Base-by-base conservation (phyloP, 2,113 vertebrate species). In the Dicentrarchus labrax region DNA sequence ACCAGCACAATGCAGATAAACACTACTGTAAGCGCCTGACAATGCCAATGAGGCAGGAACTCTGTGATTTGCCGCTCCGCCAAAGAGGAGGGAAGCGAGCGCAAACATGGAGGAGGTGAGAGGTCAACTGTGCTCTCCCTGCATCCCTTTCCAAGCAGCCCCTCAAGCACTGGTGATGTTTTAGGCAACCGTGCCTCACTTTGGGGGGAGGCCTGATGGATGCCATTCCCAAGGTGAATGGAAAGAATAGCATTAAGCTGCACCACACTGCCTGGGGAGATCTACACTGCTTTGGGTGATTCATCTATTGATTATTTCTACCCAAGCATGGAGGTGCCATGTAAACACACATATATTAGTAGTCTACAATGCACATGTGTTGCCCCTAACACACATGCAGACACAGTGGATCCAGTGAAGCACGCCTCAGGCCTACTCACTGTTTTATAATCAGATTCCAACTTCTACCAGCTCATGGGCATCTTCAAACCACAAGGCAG, bases 301-400 rank as follows among this genome's bases (percentile, higher is more conserved):
- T 94, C 93, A 93, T 88, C 84, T 92, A 94, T 94, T 83, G 93
- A 93, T 93, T 92, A 86, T 92, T 92, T 91, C 85, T 87, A 79
- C 53, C 89, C 86, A 68, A 85, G 93, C 89, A 81, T 85, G 68
- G 87, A 88, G 85, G 89, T 87, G 89, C 84, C 92, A 91, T 93
- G 92, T 93, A 93, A 91, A 91, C 92, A 94, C 93, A 94, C 92
- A 92, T 91, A 91, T 91, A 92, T 94, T 93, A 94, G 89, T 10
- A 24, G 72, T 70, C 80, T 80, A 62, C 88, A 50, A 80, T 68
- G 72, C 78, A 85, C 90, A 87, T 86, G 85, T 83, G 85, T 59
- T 30, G 24, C 82, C 72, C 76, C 68, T 21, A 17, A 90, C 89
- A 88, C 88, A 67, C 86, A 89, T 78, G 72, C 65, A 84, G 79